Percentiles rank a stretch among this genome's conserved stretches.
These are phyloP conservation scores for Urocyon cinereoargenteus DNA, from an alignment of 2,797 vertebrate genomes.

Conservation along the genomic window DNA sequence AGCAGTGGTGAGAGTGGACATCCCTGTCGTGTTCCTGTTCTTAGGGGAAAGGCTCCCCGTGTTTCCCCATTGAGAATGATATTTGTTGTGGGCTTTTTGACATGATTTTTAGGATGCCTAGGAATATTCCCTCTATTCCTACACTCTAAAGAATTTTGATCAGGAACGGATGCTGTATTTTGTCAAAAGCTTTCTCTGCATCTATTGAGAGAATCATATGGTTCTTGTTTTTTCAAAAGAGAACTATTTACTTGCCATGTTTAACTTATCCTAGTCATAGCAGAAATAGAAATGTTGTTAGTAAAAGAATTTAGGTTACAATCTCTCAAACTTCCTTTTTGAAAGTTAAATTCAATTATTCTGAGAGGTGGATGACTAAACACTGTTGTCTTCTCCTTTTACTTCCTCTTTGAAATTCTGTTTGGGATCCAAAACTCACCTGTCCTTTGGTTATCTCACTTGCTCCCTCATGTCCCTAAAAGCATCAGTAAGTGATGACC, in stretches of 20 bases:
- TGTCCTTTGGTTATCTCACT: neutral
- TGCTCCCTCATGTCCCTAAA: neutral
- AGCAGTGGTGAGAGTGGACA: too few relatives aligned
- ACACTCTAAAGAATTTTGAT: too few relatives aligned
- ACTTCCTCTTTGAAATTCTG: neutral
- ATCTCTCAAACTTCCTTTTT: neutral
- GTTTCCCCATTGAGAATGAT: too few relatives aligned
- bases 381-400: neutral
- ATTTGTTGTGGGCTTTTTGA: too few relatives aligned
- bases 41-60: too few relatives aligned
- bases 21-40: too few relatives aligned
- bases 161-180: too few relatives aligned
- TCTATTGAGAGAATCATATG: too few relatives aligned
- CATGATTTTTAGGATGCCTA: too few relatives aligned
- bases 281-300: neutral
- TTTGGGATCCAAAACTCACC: neutral
- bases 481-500: neutral
- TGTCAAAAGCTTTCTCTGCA: too few relatives aligned
- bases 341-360: conserved; percentile 3
- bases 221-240: neutral
- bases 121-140: too few relatives aligned
- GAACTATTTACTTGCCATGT: neutral
- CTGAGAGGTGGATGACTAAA: neutral
- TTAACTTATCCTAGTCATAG: neutral
- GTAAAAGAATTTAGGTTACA: neutral